These are phyloP conservation scores for rabbit (Oryctolagus cuniculus) DNA, from an alignment of 2,113 vertebrate genomes.

Conservation along the genomic window DNA sequence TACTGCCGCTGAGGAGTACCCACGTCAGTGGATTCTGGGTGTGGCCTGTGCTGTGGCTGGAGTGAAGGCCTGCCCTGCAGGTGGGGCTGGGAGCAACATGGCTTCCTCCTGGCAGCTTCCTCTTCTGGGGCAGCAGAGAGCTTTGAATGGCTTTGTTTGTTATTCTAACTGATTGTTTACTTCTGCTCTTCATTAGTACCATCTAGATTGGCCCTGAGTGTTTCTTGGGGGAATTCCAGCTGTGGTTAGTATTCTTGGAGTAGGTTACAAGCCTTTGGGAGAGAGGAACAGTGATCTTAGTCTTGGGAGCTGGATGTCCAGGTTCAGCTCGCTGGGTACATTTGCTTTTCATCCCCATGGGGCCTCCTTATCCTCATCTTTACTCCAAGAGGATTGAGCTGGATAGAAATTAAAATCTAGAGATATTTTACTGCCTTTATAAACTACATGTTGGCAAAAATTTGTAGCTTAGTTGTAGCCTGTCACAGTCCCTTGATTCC, in stretches of 20 bases:
- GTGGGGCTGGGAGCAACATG: rapidly evolving
- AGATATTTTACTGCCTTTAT: background rate
- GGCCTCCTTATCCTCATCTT: background rate
- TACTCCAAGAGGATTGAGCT: background rate
- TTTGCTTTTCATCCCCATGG: background rate
- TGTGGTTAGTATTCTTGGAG: background rate
- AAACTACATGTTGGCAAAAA: background rate
- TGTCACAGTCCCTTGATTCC: background rate
- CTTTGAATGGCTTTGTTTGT: background rate
- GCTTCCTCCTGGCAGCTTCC: background rate
- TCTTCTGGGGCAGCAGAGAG: background rate
- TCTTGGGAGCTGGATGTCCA: background rate
- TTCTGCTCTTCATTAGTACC: background rate
- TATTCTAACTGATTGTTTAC: background rate
- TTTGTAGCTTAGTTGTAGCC: background rate
- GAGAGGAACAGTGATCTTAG: background rate
- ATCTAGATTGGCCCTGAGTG: background rate
- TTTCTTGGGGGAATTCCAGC: constrained; percentile 20
- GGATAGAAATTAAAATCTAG: background rate
- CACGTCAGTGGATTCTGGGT: rapidly evolving
- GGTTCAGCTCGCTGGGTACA: background rate
- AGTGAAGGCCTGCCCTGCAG: background rate
- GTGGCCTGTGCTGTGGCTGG: too few species aligned
- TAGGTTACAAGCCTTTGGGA: background rate
- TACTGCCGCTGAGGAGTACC: background rate